Evolutionary conservation across 2,888 invertebrate species (phyloP), one percentile per base, ranked within the genome.

Genomic region (Branchipolynoe longqiensis): DNA sequence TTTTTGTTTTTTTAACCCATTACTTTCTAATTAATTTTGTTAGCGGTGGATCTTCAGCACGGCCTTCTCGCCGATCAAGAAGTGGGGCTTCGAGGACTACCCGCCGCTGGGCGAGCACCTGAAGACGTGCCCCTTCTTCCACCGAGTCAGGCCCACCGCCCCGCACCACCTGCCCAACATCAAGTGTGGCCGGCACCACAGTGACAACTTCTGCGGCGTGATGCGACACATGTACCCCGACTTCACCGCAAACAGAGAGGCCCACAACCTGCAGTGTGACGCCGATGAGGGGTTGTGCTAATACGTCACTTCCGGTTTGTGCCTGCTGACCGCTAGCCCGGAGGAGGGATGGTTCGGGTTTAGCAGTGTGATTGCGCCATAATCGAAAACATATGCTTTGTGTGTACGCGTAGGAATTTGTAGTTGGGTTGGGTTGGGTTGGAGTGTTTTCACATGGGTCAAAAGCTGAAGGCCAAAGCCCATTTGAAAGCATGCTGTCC

Each of bases 11-110:
- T n/a, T n/a, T n/a, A n/a, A n/a, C n/a, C n/a, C n/a, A n/a, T n/a
- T n/a, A n/a, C n/a, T n/a, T 81, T 41, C 86, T 38, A 85, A 58
- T 73, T 62, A 48, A 8, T 12, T 18, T 87, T 90, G 88, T 38
- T 90, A 93, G 93, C 90, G 90, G 82, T 94, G 94, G 94, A 91
- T 91, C 84, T 94, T 94, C 89, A 94, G 94, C 86, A 92, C 93
- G 4, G 91, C 93, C 3, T 94, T 94, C 87, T 91, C 92, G 2
- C 93, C 94, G 0, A 91, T 94, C 25, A 87, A 88, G n/a, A 87
- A 91, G 25, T 94, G 94, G 94, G 90, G 90, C 6, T 92, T 94
- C 84, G 91, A 90, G 2, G 90, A 92, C 3, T 89, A 91, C 64
- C 91, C 91, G 12, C 89, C 90, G 85, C 91, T 94, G 85, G 88